These are phyloP conservation scores for Chironomus tepperi DNA, from an alignment of 1,140 invertebrate genomes.

Conservation along the genomic window DNA sequence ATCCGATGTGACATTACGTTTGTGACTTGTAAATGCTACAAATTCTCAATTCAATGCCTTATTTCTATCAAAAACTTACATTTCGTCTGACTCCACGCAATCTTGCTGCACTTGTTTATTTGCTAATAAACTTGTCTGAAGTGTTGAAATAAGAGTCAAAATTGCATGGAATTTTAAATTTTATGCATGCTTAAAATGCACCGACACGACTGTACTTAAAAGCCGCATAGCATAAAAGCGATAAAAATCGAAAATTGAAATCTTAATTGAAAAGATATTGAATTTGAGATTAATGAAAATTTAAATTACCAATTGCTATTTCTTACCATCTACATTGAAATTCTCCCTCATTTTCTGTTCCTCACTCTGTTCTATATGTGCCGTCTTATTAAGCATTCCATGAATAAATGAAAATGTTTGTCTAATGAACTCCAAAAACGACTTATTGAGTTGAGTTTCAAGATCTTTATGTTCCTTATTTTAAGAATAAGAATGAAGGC, in stretches of 20 bases:
- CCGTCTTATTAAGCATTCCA: not conserved
- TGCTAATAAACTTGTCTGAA: no score
- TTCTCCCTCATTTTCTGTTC: not conserved
- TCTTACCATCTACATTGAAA: not conserved
- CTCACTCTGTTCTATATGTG: not conserved
- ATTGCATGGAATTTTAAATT: not conserved
- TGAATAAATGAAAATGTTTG: slow-evolving; percentile 14
- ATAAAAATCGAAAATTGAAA: not conserved
- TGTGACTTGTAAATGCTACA: no score
- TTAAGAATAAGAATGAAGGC: not conserved
- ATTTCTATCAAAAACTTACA: no score
- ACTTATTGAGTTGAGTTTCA: not conserved
- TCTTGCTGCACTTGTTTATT: no score
- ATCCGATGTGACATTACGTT: no score
- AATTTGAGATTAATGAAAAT: not conserved
- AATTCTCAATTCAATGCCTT: no score
- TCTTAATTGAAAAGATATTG: slow-evolving; percentile 11
- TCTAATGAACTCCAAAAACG: slow-evolving; percentile 6
- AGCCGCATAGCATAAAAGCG: no score
- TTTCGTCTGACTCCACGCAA: no score
- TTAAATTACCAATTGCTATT: not conserved
- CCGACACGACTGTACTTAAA: no score
- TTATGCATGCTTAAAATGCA: no score
- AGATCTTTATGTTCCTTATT: not conserved
- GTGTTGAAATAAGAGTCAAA: not conserved